Evolutionary conservation across 1,140 invertebrate genomes (phyloP).

Genomic region (Papilio machaon): DNA sequence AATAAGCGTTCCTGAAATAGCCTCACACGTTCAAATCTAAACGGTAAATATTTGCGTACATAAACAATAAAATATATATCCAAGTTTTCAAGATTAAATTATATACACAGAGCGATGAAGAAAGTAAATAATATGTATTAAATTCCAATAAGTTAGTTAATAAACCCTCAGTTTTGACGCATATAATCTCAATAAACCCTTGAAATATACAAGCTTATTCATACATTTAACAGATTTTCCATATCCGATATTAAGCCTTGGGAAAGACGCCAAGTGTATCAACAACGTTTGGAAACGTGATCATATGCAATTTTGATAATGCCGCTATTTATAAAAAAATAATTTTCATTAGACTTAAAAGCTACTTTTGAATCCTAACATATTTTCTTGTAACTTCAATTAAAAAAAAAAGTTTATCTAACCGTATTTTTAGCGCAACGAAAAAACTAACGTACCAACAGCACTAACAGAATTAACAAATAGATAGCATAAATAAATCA

Average conservation of each 20-base stretch:
- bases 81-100: background rate
- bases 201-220: background rate
- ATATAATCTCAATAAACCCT: background rate
- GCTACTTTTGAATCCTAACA: background rate
- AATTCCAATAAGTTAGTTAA: background rate
- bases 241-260: slow-evolving; percentile 8
- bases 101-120: background rate
- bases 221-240: slow-evolving; percentile 5
- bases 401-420: too few relatives aligned
- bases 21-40: background rate
- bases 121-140: background rate
- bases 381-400: too few relatives aligned
- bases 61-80: slow-evolving; percentile 1
- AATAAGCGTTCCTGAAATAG: slow-evolving; percentile 11
- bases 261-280: slow-evolving; percentile 24
- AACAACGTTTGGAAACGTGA: slow-evolving; percentile 21
- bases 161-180: background rate
- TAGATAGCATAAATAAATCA: too few relatives aligned
- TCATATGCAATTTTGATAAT: background rate
- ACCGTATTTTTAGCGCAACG: too few relatives aligned
- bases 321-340: background rate
- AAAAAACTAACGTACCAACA: too few relatives aligned
- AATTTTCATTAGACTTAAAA: background rate
- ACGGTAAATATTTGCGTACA: background rate
- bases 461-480: too few relatives aligned